Evolutionary conservation across 2,888 invertebrate genomes (phyloP).

Genomic region (Tigriopus californicus): DNA sequence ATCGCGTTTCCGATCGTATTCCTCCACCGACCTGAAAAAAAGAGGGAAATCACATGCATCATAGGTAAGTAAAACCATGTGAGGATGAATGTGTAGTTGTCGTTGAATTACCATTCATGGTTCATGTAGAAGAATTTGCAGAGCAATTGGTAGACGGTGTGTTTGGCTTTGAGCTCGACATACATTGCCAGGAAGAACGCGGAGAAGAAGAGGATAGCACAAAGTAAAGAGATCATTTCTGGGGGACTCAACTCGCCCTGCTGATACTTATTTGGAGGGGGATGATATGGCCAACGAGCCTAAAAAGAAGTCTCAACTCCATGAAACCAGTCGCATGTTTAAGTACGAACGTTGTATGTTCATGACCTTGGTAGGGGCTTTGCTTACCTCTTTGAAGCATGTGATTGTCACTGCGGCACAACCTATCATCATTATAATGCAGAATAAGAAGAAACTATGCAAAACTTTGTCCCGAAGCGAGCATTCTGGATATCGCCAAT

Average conservation of each 20-base stretch:
- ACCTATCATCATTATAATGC: conserved; percentile 31
- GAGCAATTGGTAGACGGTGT: conserved; percentile 29
- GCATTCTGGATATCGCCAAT: conserved; percentile 32
- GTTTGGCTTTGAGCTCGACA: conserved; percentile 34
- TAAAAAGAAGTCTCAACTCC: neutral
- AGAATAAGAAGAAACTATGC: conserved; percentile 31
- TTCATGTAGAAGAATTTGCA: conserved; percentile 26
- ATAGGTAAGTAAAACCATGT: too few relatives aligned
- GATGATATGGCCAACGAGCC: conserved; percentile 2
- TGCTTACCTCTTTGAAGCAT: conserved; percentile 30
- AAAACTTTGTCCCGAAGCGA: conserved; percentile 31
- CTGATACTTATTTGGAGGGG: neutral
- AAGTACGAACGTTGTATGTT: too few relatives aligned
- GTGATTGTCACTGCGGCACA: conserved; percentile 33
- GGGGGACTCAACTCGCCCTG: conserved; percentile 27
- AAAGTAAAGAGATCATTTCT: conserved; percentile 33
- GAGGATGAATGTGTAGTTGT: too few relatives aligned
- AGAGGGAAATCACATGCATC: neutral
- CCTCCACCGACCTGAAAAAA: conserved; percentile 6
- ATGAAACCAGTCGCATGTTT: too few relatives aligned
- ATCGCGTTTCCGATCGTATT: conserved; percentile 7
- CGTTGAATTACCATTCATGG: conserved; percentile 28
- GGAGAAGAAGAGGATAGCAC: conserved; percentile 35
- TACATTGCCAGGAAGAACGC: conserved; percentile 37
- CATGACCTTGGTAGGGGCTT: too few relatives aligned